phyloP scores from a whole-genome alignment of 2,797 vertebrate species.

The Merluccius polli region DNA sequence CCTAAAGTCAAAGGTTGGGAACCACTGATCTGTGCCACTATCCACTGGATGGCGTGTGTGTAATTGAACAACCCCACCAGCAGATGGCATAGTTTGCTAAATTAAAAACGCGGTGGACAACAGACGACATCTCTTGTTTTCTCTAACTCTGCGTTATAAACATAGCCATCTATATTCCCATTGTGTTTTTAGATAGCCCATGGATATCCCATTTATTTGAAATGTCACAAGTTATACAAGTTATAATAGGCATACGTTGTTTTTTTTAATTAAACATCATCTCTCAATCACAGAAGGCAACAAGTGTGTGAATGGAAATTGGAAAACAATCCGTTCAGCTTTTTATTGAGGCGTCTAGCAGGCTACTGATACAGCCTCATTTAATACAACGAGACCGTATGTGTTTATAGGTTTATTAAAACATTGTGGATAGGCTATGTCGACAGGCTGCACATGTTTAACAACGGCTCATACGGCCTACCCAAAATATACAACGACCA shows the following conservation, averaged over 20 bases:
- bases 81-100: neutral
- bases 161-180: neutral
- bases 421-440: too few relatives aligned
- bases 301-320: neutral
- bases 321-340: neutral
- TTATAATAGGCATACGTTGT: neutral
- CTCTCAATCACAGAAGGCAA: neutral
- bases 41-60: neutral
- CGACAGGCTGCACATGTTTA: too few relatives aligned
- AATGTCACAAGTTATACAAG: too few relatives aligned
- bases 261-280: neutral
- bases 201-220: too few relatives aligned
- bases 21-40: too few relatives aligned
- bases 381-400: neutral
- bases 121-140: neutral
- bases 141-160: neutral
- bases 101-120: neutral
- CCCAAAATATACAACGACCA: neutral
- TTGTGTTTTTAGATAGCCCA: neutral
- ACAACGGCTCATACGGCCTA: too few relatives aligned
- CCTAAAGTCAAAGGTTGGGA: too few relatives aligned
- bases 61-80: neutral
- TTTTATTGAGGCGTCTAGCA: neutral
- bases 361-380: neutral
- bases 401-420: neutral